phyloP scores from a whole-genome alignment of 2,113 vertebrate genomes.

The Lophius piscatorius region DNA sequence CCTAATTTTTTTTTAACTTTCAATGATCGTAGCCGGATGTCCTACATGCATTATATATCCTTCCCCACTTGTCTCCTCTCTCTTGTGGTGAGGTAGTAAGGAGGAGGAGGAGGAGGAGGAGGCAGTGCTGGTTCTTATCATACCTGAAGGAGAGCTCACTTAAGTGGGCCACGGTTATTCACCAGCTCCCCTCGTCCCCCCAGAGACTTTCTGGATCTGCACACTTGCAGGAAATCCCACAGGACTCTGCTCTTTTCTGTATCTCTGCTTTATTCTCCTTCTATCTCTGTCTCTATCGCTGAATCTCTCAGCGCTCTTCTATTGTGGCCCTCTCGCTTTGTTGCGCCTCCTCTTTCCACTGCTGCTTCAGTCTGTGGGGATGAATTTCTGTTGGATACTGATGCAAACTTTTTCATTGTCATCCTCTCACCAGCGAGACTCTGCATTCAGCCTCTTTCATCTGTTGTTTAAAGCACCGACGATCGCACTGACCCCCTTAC shows the following conservation, averaged over 20 bases:
- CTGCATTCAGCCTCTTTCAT: neutral
- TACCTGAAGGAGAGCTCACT: constrained; percentile 68
- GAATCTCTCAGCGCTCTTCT: constrained; percentile 42
- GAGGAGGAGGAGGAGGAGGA: constrained; percentile 25
- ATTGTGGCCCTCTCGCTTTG: constrained; percentile 42
- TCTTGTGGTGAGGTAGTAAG: constrained; percentile 27
- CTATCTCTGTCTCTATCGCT: constrained; percentile 50
- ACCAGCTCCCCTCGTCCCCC: constrained; percentile 70
- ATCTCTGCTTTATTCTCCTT: constrained; percentile 58
- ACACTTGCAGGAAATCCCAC: constrained; percentile 51
- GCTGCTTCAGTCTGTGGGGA: constrained; percentile 47
- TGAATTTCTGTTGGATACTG: constrained; percentile 40
- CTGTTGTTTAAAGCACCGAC: neutral
- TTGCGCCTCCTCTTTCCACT: constrained; percentile 30
- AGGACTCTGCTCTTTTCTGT: constrained; percentile 58
- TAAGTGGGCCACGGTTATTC: constrained; percentile 82
- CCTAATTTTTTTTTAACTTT: neutral
- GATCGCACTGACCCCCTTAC: constrained; percentile 23
- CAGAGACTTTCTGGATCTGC: constrained; percentile 57
- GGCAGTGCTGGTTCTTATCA: constrained; percentile 45
- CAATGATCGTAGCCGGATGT: constrained; percentile 3
- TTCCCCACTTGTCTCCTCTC: neutral
- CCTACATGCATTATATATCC: constrained; percentile 17
- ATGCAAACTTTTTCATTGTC: constrained; percentile 48
- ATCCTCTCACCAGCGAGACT: constrained; percentile 30